Conservation (phyloP, 2,797 vertebrate genomes). For the Heliangelus exortis region DNA sequence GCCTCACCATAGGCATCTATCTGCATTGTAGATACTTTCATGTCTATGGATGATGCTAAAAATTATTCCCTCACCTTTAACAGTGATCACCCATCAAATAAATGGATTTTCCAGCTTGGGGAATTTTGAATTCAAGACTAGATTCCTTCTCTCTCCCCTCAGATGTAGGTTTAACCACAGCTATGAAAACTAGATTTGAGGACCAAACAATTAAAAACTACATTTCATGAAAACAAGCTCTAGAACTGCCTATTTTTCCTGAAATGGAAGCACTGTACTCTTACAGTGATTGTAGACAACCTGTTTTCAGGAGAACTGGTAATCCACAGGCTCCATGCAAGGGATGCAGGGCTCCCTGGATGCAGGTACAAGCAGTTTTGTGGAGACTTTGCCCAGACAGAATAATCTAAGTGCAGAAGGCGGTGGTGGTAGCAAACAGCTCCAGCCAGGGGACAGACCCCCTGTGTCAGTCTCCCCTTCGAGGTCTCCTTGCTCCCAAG, state of each 20-base stretch:
- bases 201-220: not conserved
- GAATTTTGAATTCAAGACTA: not conserved
- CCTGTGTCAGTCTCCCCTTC: not conserved
- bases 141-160: fast-evolving
- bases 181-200: not conserved
- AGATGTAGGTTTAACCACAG: not conserved
- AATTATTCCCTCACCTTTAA: not conserved
- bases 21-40: not conserved
- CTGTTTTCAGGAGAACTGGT: not conserved
- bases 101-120: not conserved
- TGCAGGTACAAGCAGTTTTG: not conserved
- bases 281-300: fast-evolving
- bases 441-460: not conserved
- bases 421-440: not conserved
- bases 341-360: not conserved
- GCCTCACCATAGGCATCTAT: not conserved
- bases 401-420: fast-evolving
- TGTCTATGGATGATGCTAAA: not conserved
- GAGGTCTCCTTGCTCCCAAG: not conserved
- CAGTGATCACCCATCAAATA: not conserved
- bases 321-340: fast-evolving
- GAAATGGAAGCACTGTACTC: not conserved
- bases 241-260: not conserved
- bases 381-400: not conserved
- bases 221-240: not conserved